These are phyloP conservation scores for Thalassophryne amazonica DNA, from an alignment of 2,797 vertebrate genomes.

Conservation along the genomic window DNA sequence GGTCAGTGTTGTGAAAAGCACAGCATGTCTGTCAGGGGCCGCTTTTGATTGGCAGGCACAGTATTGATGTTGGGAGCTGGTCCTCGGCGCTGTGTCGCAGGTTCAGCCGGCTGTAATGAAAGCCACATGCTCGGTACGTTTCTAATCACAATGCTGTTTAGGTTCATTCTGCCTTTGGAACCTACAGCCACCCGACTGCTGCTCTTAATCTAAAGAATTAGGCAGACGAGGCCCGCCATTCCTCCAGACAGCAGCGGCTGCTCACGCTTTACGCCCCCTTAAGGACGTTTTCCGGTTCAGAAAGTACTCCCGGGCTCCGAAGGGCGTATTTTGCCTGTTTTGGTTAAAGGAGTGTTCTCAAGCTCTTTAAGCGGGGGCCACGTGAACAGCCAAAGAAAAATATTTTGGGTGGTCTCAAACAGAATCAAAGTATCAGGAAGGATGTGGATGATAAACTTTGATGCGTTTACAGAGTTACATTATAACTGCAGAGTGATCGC, in stretches of 20 bases:
- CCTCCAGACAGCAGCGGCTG: constrained; percentile 31
- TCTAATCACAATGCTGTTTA: constrained; percentile 68
- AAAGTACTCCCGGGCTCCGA: constrained; percentile 13
- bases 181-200: constrained; percentile 50
- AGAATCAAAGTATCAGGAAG: no score
- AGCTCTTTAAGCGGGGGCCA: no score
- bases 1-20: constrained; percentile 17
- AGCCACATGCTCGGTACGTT: constrained; percentile 68
- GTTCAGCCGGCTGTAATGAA: constrained; percentile 62
- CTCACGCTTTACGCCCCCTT: constrained; percentile 41
- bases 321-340: no score
- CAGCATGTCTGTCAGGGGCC: constrained; percentile 27
- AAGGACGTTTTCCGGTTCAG: constrained; percentile 17
- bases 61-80: constrained; percentile 29
- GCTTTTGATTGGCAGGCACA: constrained; percentile 54
- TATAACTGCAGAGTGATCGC: no score
- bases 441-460: no score
- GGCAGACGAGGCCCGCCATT: constrained; percentile 4
- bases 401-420: no score
- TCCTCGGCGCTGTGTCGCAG: constrained; percentile 38
- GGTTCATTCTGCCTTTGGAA: constrained; percentile 58
- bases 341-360: no score
- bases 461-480: no score
- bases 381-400: no score
- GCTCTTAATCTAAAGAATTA: constrained; percentile 70